A percentile compares a stretch with the other conserved stretches of the same genome.
These are phyloP conservation scores for Marasmarcha lunaedactyla DNA, from an alignment of 2,888 invertebrate genomes.

Conservation along the genomic window DNA sequence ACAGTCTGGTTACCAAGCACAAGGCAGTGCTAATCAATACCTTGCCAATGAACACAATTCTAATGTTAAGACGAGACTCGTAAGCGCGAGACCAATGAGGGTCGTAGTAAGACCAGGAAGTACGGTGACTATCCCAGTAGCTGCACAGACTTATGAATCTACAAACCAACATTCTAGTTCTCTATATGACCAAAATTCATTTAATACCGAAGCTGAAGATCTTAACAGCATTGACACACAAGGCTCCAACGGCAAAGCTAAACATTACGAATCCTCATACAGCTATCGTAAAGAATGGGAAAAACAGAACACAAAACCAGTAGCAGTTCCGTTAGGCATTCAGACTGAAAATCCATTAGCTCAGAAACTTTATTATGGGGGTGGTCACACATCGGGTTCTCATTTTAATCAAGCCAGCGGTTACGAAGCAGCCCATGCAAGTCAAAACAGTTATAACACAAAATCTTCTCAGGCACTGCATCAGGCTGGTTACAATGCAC, in stretches of 20 bases:
- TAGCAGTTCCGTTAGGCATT: constrained; percentile 19
- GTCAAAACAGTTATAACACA: constrained; percentile 21
- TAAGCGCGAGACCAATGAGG: constrained; percentile 34
- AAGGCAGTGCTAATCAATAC: constrained; percentile 3
- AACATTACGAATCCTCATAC: constrained; percentile 51
- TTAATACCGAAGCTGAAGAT: constrained; percentile 36
- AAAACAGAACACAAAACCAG: constrained; percentile 40
- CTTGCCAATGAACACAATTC: not conserved
- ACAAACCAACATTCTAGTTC: constrained; percentile 21
- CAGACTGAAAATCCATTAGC: constrained; percentile 29
- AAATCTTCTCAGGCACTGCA: constrained; percentile 25
- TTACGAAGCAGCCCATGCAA: not conserved
- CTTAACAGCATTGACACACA: constrained; percentile 18
- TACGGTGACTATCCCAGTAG: constrained; percentile 38
- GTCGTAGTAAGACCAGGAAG: constrained; percentile 42
- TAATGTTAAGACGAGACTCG: constrained; percentile 20
- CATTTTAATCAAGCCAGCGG: constrained; percentile 21
- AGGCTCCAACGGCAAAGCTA: constrained; percentile 24
- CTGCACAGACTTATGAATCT: constrained; percentile 29
- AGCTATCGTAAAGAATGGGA: constrained; percentile 59
- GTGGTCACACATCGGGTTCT: constrained; percentile 17
- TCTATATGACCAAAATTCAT: constrained; percentile 28
- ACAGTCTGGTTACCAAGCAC: constrained; percentile 27
- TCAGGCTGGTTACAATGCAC: constrained; percentile 25
- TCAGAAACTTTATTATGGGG: constrained; percentile 15